These are phyloP conservation scores for Antheraea pernyi DNA, from an alignment of 1,140 invertebrate species.

Conservation along the genomic window DNA sequence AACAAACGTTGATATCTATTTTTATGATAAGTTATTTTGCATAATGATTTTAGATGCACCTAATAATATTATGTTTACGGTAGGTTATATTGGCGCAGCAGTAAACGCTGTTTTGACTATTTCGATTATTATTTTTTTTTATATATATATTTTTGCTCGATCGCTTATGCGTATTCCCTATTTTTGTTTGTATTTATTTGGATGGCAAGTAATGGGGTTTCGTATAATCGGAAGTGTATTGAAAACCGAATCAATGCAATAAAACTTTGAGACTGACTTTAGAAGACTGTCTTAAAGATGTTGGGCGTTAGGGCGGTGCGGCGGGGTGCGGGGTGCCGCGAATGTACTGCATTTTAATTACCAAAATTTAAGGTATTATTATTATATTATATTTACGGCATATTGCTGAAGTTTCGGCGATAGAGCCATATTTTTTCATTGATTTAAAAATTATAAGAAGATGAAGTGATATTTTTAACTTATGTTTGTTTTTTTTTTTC, in stretches of 20 bases:
- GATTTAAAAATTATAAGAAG: conserved; percentile 12
- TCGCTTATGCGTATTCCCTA: conserved; percentile 19
- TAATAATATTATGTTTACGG: conserved; percentile 37
- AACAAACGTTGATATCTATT: conserved; percentile 53
- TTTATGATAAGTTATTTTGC: conserved; percentile 64
- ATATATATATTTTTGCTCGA: conserved; percentile 29
- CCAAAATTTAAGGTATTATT: conserved; percentile 35
- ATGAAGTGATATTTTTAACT: conserved; percentile 34
- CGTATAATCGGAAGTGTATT: conserved; percentile 29
- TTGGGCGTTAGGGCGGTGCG: conserved; percentile 19
- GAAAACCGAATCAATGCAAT: conserved; percentile 72
- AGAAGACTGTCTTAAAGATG: conserved; percentile 75
- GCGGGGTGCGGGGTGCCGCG: conserved; percentile 8
- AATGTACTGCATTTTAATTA: conserved; percentile 5
- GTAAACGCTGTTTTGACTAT: conserved; percentile 18
- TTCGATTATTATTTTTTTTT: conserved; percentile 1
- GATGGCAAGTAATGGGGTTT: conserved; percentile 19
- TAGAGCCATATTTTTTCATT: conserved; percentile 9
- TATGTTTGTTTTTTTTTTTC: conserved; percentile 10
- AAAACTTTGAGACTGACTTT: conserved; percentile 76
- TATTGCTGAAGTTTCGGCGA: conserved; percentile 10
- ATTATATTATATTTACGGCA: conserved; percentile 19
- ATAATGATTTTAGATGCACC: conserved; percentile 52
- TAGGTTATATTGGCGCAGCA: conserved; percentile 26
- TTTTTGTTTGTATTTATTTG: conserved; percentile 18